Conservation (phyloP, 2,888 invertebrate species). For the Papilio elwesi region DNA sequence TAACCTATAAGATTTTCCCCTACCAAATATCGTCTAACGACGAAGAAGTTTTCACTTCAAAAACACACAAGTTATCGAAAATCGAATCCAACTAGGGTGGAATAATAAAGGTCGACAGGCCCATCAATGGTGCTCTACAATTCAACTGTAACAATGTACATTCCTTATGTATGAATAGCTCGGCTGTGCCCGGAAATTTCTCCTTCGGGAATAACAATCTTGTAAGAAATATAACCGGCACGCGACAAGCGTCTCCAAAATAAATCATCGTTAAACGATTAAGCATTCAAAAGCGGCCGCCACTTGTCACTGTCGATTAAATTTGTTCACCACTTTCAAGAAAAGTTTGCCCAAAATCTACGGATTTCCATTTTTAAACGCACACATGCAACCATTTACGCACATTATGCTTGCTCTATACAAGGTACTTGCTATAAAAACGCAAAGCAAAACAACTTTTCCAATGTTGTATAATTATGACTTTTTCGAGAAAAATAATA, state of each 20-base stretch:
- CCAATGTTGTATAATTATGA: no score
- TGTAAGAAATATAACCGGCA: constrained; percentile 11
- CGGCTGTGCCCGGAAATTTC: constrained; percentile 21
- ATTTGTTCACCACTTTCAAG: no score
- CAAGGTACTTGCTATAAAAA: no score
- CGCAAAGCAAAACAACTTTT: no score
- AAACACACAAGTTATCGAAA: constrained; percentile 3
- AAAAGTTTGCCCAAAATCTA: no score
- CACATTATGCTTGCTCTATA: no score
- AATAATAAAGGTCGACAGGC: constrained; percentile 19
- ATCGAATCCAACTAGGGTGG: constrained; percentile 10
- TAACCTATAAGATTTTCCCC: no score
- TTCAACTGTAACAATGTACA: constrained; percentile 18
- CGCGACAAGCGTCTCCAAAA: constrained; percentile 11
- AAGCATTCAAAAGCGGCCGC: constrained; percentile 5
- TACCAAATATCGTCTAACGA: no score
- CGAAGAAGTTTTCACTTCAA: neutral
- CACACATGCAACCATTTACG: no score
- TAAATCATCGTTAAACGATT: neutral
- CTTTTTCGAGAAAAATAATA: neutral
- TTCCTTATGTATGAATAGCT: constrained; percentile 17
- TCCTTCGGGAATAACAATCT: constrained; percentile 26
- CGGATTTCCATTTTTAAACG: no score
- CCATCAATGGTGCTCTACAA: constrained; percentile 16
- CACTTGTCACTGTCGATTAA: neutral